Percentiles rank a stretch among this genome's conserved stretches.
phyloP scores from a whole-genome alignment of 2,797 vertebrate species.

The Peromyscus eremicus region DNA sequence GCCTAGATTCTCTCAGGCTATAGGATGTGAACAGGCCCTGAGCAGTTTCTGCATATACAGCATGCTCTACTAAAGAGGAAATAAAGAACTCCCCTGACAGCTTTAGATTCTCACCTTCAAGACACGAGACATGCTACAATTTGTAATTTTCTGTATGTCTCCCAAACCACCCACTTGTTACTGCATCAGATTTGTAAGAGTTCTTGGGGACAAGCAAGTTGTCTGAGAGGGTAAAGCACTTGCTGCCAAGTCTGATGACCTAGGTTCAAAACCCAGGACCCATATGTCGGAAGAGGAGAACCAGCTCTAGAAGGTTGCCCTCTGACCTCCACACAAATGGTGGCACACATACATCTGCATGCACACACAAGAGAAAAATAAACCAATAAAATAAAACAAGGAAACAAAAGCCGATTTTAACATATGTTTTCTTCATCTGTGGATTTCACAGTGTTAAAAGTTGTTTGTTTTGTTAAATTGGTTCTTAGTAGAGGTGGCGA shows the following conservation, averaged over 20 bases:
- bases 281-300: background rate
- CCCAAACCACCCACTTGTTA: background rate
- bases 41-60: slow-evolving; percentile 14
- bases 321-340: background rate
- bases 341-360: too few species aligned
- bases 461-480: slow-evolving; percentile 42
- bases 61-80: slow-evolving; percentile 44
- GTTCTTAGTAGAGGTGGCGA: background rate
- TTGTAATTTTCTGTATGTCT: slow-evolving; percentile 43
- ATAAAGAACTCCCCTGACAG: slow-evolving; percentile 28
- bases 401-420: background rate
- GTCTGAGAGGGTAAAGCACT: background rate
- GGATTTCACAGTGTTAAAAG: background rate
- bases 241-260: background rate
- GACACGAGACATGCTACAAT: background rate
- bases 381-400: background rate
- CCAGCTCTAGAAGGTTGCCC: background rate
- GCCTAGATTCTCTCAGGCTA: slow-evolving; percentile 40
- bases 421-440: background rate
- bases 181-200: background rate
- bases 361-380: background rate
- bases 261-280: background rate
- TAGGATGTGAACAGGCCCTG: background rate
- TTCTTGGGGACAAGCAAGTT: background rate
- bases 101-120: slow-evolving; percentile 66